Conservation (phyloP, 2,888 invertebrate species). For the Leptopilina syphax region DNA sequence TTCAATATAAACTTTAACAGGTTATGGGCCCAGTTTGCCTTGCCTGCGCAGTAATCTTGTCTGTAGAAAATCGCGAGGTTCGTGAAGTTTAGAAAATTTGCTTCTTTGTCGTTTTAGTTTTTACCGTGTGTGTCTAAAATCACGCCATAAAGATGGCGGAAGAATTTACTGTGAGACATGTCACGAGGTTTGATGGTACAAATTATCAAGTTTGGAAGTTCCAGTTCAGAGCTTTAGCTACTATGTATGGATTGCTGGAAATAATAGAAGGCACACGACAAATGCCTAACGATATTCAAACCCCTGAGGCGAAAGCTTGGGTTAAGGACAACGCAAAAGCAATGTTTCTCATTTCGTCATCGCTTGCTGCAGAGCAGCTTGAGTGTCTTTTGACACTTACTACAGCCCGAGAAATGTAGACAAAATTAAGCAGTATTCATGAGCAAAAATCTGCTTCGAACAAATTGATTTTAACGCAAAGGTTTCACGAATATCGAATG, state of each 20-base stretch:
- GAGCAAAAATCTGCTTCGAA: constrained; percentile 56
- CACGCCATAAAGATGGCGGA: constrained; percentile 15
- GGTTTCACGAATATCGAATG: no score
- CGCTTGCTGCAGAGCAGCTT: constrained; percentile 54
- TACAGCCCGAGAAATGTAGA: constrained; percentile 60
- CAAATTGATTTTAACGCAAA: no score
- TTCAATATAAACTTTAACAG: background rate
- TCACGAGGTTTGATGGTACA: constrained; percentile 45
- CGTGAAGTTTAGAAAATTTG: background rate
- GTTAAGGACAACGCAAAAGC: constrained; percentile 47
- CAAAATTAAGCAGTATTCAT: constrained; percentile 51
- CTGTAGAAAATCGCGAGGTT: background rate
- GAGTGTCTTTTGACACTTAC: constrained; percentile 54
- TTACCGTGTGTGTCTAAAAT: background rate
- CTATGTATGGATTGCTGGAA: constrained; percentile 21
- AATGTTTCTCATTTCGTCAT: constrained; percentile 58
- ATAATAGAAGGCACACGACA: constrained; percentile 20
- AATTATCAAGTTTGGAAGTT: constrained; percentile 52
- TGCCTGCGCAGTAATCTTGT: background rate
- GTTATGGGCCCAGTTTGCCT: background rate
- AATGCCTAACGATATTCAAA: background rate
- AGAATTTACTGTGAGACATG: constrained; percentile 22
- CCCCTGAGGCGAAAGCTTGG: constrained; percentile 7
- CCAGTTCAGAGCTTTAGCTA: constrained; percentile 43
- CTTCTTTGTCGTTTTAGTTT: background rate